Conservation (phyloP, 2,888 invertebrate genomes). For the Drosophila siamana region DNA sequence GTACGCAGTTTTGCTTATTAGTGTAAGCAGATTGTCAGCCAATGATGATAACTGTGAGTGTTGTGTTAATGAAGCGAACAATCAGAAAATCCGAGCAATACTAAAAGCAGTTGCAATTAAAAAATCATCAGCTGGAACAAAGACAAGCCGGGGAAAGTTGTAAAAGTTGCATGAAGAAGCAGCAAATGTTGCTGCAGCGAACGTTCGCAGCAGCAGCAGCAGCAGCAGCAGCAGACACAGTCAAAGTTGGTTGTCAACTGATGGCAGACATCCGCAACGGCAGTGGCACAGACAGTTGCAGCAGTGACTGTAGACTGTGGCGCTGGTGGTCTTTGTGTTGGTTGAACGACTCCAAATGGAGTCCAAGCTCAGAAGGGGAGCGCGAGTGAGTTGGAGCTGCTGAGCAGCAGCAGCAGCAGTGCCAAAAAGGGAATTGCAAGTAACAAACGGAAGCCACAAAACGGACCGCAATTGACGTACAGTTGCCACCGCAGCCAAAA, state of each 20-base stretch:
- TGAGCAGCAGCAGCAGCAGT: conserved; percentile 20
- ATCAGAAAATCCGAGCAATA: conserved; percentile 40
- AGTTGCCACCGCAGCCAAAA: conserved; percentile 56
- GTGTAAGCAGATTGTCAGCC: conserved; percentile 46
- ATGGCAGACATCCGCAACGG: conserved; percentile 67
- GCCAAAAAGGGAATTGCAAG: conserved; percentile 73
- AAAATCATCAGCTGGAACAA: conserved; percentile 74
- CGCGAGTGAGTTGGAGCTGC: neutral
- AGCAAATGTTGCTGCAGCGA: conserved; percentile 5
- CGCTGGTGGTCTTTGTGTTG: conserved; percentile 5
- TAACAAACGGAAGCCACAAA: conserved; percentile 76
- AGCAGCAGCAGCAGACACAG: conserved; percentile 15
- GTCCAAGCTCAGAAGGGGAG: conserved; percentile 2
- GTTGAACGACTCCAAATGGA: conserved; percentile 24
- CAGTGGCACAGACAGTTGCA: conserved; percentile 12
- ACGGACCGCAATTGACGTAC: conserved; percentile 80
- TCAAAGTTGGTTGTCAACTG: conserved; percentile 61
- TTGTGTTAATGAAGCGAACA: conserved; percentile 63
- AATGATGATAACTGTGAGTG: conserved; percentile 39
- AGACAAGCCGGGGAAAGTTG: conserved; percentile 53
- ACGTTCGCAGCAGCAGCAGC: neutral
- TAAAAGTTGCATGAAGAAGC: conserved; percentile 54
- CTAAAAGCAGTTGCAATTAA: conserved; percentile 70
- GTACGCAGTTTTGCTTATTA: conserved; percentile 17
- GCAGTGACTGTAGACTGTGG: conserved; percentile 7